These are phyloP conservation scores for Tretioscincus oriximinensis DNA, from an alignment of 2,113 vertebrate genomes.

Conservation along the genomic window DNA sequence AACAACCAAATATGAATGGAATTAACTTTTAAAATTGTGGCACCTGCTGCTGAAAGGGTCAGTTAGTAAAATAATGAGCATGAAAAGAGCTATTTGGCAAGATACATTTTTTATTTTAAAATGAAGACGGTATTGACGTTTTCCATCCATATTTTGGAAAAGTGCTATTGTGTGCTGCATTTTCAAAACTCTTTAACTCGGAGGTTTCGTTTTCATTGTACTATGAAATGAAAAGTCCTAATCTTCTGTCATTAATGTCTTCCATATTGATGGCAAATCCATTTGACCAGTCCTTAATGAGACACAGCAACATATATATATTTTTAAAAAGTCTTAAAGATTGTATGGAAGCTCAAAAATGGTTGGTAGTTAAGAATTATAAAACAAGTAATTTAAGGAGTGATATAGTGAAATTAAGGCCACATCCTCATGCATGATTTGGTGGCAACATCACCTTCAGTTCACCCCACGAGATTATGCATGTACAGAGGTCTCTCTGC, in stretches of 20 bases:
- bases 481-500: too few relatives aligned
- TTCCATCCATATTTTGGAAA: not conserved
- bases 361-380: too few relatives aligned
- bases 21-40: not conserved
- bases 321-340: too few relatives aligned
- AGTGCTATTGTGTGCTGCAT: not conserved
- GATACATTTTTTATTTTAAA: not conserved
- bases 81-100: not conserved
- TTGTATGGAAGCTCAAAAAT: too few relatives aligned
- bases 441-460: too few relatives aligned
- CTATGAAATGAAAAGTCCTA: not conserved
- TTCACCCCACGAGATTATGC: too few relatives aligned
- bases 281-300: not conserved
- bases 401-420: too few relatives aligned
- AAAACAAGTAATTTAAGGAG: too few relatives aligned
- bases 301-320: too few relatives aligned
- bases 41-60: constrained; percentile 11
- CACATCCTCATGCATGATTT: too few relatives aligned
- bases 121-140: not conserved
- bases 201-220: not conserved
- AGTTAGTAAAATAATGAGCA: constrained; percentile 7
- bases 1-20: not conserved
- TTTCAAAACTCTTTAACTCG: not conserved
- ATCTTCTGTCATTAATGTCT: not conserved
- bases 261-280: not conserved